These are phyloP conservation scores for Callosobruchus maculatus DNA, from an alignment of 2,888 invertebrate species.

Conservation along the genomic window DNA sequence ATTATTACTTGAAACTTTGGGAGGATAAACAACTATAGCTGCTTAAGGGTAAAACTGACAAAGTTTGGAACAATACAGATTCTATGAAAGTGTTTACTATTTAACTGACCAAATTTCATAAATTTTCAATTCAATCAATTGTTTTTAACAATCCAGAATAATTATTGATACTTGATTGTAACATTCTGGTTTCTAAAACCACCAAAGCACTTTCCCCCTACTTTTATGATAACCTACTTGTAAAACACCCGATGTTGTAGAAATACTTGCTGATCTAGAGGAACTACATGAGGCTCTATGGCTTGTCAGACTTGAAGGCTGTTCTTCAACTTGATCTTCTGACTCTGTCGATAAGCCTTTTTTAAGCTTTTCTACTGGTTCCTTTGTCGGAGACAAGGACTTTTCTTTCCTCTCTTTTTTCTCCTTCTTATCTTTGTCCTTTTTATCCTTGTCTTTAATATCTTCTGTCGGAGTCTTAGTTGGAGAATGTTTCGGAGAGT, in stretches of 20 bases:
- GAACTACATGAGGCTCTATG: slow-evolving; percentile 43
- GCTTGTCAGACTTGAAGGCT: slow-evolving; percentile 27
- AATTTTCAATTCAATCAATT: too few relatives aligned
- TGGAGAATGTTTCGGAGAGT: slow-evolving; percentile 16
- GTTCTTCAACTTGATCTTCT: slow-evolving; percentile 26
- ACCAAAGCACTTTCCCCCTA: too few relatives aligned
- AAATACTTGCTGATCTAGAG: slow-evolving; percentile 44
- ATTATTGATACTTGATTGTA: too few relatives aligned
- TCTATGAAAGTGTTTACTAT: too few relatives aligned
- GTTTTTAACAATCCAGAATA: too few relatives aligned
- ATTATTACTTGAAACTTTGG: too few relatives aligned
- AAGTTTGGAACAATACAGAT: too few relatives aligned
- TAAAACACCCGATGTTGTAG: slow-evolving; percentile 38
- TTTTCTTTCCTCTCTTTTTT: slow-evolving; percentile 18
- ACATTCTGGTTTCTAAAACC: too few relatives aligned
- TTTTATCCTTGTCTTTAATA: slow-evolving; percentile 11
- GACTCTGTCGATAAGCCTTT: slow-evolving; percentile 26
- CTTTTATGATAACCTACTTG: too few relatives aligned
- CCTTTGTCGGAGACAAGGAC: slow-evolving; percentile 17
- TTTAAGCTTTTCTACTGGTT: slow-evolving; percentile 17
- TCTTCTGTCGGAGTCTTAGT: slow-evolving; percentile 11
- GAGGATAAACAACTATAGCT: too few relatives aligned
- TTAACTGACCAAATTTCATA: too few relatives aligned
- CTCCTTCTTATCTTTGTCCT: slow-evolving; percentile 9
- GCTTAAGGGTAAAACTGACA: too few relatives aligned